Evolutionary conservation across 2,888 invertebrate genomes (phyloP).

Genomic region (Synergus japonicus): DNA sequence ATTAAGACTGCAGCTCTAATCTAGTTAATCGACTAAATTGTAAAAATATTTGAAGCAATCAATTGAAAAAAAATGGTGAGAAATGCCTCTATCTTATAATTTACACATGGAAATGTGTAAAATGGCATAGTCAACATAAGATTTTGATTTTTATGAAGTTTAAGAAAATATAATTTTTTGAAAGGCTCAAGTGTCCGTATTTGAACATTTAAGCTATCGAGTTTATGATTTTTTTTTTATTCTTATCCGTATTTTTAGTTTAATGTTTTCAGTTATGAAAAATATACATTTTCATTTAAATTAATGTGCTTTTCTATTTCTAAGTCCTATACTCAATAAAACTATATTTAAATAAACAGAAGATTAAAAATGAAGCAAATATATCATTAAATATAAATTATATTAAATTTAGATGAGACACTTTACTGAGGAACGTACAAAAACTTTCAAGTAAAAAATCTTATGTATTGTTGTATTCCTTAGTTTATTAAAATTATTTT

Average conservation of each 20-base stretch:
- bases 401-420: no score
- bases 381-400: no score
- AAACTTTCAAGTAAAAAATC: neutral
- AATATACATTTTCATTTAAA: slow-evolving; percentile 8
- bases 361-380: neutral
- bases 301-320: neutral
- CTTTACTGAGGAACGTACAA: neutral
- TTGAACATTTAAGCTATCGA: neutral
- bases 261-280: slow-evolving; percentile 5
- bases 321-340: neutral
- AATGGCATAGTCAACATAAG: neutral
- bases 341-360: neutral
- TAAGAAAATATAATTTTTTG: no score
- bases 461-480: neutral
- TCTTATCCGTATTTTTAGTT: neutral
- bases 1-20: slow-evolving; percentile 26
- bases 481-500: slow-evolving; percentile 8
- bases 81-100: neutral
- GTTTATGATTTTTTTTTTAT: neutral
- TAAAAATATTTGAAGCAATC: slow-evolving; percentile 28
- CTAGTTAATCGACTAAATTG: slow-evolving; percentile 16
- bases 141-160: neutral
- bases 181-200: neutral
- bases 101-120: slow-evolving; percentile 1
- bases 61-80: neutral